phyloP scores from a whole-genome alignment of 2,888 invertebrate genomes.

The Stegana nigrithorax region DNA sequence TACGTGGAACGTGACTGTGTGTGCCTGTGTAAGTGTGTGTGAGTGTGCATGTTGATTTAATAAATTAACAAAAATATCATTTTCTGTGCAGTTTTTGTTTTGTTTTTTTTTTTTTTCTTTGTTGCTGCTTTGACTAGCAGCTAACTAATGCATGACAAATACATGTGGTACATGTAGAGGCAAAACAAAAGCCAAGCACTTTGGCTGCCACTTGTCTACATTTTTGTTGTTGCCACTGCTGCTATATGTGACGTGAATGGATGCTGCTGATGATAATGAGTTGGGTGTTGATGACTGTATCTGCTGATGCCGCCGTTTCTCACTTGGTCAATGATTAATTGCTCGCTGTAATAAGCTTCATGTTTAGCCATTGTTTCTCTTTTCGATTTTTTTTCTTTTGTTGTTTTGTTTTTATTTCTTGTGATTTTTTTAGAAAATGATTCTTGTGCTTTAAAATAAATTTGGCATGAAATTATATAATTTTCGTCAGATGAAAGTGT shows the following conservation, averaged over 20 bases:
- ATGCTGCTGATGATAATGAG: too few relatives aligned
- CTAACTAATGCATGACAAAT: constrained; percentile 25
- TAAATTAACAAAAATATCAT: too few relatives aligned
- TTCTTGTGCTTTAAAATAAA: constrained; percentile 1
- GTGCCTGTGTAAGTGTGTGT: neutral
- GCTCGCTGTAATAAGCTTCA: constrained; percentile 1
- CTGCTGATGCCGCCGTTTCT: neutral
- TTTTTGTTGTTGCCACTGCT: too few relatives aligned
- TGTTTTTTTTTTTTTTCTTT: neutral
- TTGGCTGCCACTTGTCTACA: constrained; percentile 8
- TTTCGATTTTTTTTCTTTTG: neutral
- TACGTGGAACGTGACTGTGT: neutral
- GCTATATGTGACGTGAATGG: too few relatives aligned
- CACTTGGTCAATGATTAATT: constrained; percentile 10
- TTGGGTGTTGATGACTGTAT: neutral
- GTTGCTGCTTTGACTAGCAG: neutral
- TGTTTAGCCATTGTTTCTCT: neutral
- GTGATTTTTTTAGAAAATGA: too few relatives aligned
- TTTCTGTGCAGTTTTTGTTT: neutral
- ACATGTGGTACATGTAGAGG: constrained; percentile 9
- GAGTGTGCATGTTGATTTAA: too few relatives aligned
- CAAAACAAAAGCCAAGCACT: neutral
- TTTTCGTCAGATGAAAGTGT: too few relatives aligned
- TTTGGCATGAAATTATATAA: neutral
- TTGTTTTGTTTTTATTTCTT: neutral